These are phyloP conservation scores for Apocheima hispidaria DNA, from an alignment of 2,888 invertebrate genomes.

Conservation along the genomic window DNA sequence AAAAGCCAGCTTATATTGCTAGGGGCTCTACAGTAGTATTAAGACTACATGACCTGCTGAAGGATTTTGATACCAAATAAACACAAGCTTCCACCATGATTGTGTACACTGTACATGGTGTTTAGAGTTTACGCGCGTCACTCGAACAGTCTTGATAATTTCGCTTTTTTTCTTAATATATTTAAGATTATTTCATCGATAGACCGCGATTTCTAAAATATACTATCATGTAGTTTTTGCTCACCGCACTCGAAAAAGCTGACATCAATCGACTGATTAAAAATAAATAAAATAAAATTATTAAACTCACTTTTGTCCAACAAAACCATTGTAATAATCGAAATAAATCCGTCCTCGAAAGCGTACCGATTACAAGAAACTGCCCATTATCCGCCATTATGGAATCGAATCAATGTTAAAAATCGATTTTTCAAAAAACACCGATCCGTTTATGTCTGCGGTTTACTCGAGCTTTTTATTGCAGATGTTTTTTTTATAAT, in stretches of 20 bases:
- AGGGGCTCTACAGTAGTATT: no score
- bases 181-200: not conserved
- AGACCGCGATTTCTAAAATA: not conserved
- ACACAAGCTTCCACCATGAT: not conserved
- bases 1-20: no score
- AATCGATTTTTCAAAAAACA: constrained; percentile 65
- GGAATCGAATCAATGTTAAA: constrained; percentile 64
- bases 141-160: constrained; percentile 4
- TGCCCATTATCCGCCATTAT: constrained; percentile 63
- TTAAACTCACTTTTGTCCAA: constrained; percentile 43
- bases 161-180: not conserved
- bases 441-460: constrained; percentile 67
- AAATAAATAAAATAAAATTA: constrained; percentile 22
- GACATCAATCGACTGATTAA: not conserved
- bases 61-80: not conserved
- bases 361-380: constrained; percentile 50
- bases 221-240: not conserved
- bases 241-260: not conserved
- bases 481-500: constrained; percentile 56
- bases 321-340: constrained; percentile 49
- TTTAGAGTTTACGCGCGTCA: not conserved
- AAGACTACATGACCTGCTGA: no score
- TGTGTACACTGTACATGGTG: not conserved
- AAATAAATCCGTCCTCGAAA: constrained; percentile 50
- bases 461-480: constrained; percentile 60